These are phyloP conservation scores for Aethes cnicana DNA, from an alignment of 2,888 invertebrate species.

Conservation along the genomic window DNA sequence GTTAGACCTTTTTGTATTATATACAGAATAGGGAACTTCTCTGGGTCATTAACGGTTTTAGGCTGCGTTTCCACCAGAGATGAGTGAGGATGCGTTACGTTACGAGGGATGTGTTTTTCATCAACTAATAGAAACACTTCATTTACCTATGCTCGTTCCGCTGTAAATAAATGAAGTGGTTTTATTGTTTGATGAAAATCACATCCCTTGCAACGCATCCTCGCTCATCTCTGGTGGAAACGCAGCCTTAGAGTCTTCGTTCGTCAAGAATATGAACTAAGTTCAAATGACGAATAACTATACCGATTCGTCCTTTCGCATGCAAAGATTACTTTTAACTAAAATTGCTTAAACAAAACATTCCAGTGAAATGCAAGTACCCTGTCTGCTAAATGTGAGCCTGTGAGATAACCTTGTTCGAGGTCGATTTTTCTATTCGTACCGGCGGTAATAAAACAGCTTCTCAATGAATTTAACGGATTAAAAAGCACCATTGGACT, in stretches of 20 bases:
- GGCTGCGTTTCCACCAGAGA: no score
- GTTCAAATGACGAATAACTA: constrained; percentile 30
- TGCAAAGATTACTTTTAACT: constrained; percentile 30
- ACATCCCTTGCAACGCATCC: no score
- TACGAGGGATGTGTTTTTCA: no score
- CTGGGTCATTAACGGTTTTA: constrained; percentile 32
- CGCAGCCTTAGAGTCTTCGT: no score
- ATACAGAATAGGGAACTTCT: constrained; percentile 3
- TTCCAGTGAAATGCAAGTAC: constrained; percentile 40
- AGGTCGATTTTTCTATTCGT: constrained; percentile 70
- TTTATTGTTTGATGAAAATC: no score
- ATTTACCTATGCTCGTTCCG: no score
- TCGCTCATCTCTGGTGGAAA: no score
- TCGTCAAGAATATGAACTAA: constrained; percentile 27
- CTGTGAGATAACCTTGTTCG: constrained; percentile 64
- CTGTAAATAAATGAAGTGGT: no score
- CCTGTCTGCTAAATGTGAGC: constrained; percentile 43
- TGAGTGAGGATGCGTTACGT: no score
- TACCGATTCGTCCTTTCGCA: constrained; percentile 20
- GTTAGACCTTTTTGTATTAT: no score
- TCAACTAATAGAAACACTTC: no score
- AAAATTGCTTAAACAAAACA: constrained; percentile 42
- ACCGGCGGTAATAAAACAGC: constrained; percentile 68
- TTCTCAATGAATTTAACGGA: constrained; percentile 77
- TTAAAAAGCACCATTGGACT: constrained; percentile 76